A percentile compares a stretch with the other conserved stretches of the same genome.
Evolutionary conservation across 2,888 invertebrate species (phyloP).

Genomic region (Darwinula stevensoni): DNA sequence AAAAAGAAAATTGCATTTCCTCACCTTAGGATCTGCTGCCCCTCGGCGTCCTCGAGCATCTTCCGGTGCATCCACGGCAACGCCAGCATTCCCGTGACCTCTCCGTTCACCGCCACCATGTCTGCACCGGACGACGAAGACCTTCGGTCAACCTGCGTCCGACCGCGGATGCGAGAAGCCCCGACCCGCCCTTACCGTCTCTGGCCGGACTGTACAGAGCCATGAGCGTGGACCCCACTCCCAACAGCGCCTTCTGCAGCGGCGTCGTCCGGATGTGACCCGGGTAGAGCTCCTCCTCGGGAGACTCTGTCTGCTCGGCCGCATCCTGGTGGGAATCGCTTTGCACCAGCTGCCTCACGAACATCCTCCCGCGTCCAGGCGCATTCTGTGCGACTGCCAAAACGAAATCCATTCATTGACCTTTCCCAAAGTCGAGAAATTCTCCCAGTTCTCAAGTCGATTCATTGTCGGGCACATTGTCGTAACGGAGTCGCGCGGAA

Average conservation of each 20-base stretch:
- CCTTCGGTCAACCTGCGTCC: not conserved
- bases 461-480: no score
- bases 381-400: no score
- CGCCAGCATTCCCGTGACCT: slow-evolving; percentile 46
- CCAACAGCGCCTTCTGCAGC: slow-evolving; percentile 45
- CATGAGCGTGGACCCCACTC: slow-evolving; percentile 57
- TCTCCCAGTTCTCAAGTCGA: no score
- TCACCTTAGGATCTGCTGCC: slow-evolving; percentile 30
- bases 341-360: no score
- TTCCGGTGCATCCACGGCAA: slow-evolving; percentile 34
- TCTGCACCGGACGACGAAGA: no score
- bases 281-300: slow-evolving; percentile 10
- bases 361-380: no score
- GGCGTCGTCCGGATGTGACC: slow-evolving; percentile 17
- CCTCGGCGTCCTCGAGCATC: slow-evolving; percentile 49
- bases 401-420: no score
- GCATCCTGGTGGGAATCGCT: no score
- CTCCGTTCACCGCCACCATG: slow-evolving; percentile 81
- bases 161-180: slow-evolving; percentile 4
- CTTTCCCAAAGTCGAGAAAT: no score
- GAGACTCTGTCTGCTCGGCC: no score
- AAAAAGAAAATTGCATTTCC: no score
- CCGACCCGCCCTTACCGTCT: slow-evolving; percentile 18
- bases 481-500: no score
- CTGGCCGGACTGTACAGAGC: slow-evolving; percentile 48